These are phyloP conservation scores for Frieseomelitta varia DNA, from an alignment of 1,140 invertebrate genomes.

Conservation along the genomic window DNA sequence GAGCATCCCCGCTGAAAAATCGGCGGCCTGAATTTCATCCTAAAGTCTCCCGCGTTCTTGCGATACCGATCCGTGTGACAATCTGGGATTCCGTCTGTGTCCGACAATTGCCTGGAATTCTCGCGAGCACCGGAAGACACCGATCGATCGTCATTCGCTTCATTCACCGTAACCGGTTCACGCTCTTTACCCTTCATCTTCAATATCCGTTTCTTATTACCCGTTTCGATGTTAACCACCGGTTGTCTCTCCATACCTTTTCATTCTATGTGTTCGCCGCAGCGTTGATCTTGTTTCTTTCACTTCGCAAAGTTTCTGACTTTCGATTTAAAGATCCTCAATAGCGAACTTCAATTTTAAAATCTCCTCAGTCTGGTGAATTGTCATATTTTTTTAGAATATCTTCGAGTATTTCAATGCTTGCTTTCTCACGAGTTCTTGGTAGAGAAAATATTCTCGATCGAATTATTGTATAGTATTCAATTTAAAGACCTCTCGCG, in stretches of 20 bases:
- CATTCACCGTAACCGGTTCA: neutral
- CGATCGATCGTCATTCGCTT: neutral
- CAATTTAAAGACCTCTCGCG: neutral
- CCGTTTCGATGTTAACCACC: neutral
- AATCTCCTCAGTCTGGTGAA: no score
- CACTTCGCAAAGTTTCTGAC: no score
- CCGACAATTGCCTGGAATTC: neutral
- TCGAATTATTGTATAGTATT: no score
- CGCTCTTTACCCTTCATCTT: neutral
- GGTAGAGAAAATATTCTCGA: no score
- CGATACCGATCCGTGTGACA: neutral
- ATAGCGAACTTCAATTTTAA: no score
- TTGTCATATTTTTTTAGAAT: no score
- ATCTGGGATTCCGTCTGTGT: neutral
- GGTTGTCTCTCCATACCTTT: neutral
- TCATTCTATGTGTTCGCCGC: neutral
- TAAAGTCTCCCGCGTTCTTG: neutral
- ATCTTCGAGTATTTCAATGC: no score
- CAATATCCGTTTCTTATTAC: neutral
- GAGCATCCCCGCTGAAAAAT: constrained; percentile 14
- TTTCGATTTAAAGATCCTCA: no score
- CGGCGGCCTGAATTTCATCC: neutral
- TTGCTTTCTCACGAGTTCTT: no score
- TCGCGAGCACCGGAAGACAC: neutral
- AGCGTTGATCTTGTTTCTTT: no score